Evolutionary conservation across 2,113 vertebrate genomes (phyloP), one percentile per base, ranked within the genome.

Genomic region (Lipophrys pholis): DNA sequence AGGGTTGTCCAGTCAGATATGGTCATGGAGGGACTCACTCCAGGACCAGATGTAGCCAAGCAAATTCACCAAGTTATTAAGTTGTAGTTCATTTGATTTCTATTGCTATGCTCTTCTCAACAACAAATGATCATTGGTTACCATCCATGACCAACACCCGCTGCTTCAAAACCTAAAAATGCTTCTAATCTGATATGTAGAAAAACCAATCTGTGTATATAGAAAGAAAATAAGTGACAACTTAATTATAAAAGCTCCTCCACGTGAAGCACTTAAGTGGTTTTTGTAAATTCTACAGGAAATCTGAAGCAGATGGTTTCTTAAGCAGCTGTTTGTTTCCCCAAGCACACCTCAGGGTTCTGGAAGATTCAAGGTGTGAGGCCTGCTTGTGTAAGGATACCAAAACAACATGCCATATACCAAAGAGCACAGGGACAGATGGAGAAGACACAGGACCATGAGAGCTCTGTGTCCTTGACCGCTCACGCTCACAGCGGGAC

Each of bases 361-460:
- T 41, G 43, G 56, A 64, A 66, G 40, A 43, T 50, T 49, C 17
- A 38, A 16, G 15, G 8, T 46, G 45, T 52, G 16, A 11, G 1
- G 53, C 21, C 53, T 41, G 45, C 6, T 15, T 10, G 15, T 6
- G 35, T 5, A 12, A 8, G 14, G 64, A 51, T 3, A 66, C 10
- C 11, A 53, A 39, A 50, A 60, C 69, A 46, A 67, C 57, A 66
- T 7, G 43, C 67, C 21, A 43, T 36, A 36, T 58, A 76, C 71
- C 48, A 45, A 35, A 73, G 63, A 65, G 41, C 48, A 72, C 59
- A 74, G 0, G 8, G 69, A 81, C 91, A 92, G 89, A 90, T 85
- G 90, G 91, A 77, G 14, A 60, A 70, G 85, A 85, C 84, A 41
- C 76, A 11, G 88, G 81, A 77, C 78, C 68, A 66, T 54, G 5